phyloP scores from a whole-genome alignment of 1,140 invertebrate species.

The Ectropis grisescens region DNA sequence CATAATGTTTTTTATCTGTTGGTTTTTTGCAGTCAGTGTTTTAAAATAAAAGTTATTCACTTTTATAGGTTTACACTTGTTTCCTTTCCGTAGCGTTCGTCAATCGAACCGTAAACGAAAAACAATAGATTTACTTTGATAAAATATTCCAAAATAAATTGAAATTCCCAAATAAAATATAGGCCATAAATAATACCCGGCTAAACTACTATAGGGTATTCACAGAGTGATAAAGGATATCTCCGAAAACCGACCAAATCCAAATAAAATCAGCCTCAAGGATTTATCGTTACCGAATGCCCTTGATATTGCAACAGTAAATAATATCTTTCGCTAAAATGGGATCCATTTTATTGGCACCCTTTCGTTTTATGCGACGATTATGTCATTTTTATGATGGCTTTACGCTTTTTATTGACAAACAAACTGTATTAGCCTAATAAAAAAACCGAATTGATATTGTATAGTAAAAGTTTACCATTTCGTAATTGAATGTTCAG shows the following conservation, averaged over 20 bases:
- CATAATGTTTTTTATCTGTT: no score
- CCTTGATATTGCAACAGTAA: slow-evolving; percentile 41
- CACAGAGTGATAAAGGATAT: no score
- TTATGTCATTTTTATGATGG: slow-evolving; percentile 44
- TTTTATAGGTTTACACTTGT: no score
- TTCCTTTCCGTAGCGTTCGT: no score
- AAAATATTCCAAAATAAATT: no score
- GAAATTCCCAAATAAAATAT: no score
- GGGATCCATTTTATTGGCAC: slow-evolving; percentile 39
- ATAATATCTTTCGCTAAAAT: slow-evolving; percentile 46
- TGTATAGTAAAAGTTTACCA: slow-evolving; percentile 3
- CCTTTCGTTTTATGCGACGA: slow-evolving; percentile 42
- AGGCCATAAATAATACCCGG: no score
- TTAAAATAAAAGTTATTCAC: no score
- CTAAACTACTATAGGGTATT: no score
- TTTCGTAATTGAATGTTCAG: slow-evolving; percentile 10
- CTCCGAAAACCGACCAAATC: neutral
- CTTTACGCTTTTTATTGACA: slow-evolving; percentile 29
- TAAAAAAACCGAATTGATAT: neutral
- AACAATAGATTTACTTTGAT: no score
- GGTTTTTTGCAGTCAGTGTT: no score
- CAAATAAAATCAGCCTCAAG: slow-evolving; percentile 18
- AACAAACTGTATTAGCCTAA: slow-evolving; percentile 16
- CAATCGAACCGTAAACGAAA: no score
- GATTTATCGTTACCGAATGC: slow-evolving; percentile 21